A percentile compares a stretch with the other conserved stretches of the same genome.
Conservation (phyloP, 2,797 vertebrate species). For the Chaenodraco wilsoni region DNA sequence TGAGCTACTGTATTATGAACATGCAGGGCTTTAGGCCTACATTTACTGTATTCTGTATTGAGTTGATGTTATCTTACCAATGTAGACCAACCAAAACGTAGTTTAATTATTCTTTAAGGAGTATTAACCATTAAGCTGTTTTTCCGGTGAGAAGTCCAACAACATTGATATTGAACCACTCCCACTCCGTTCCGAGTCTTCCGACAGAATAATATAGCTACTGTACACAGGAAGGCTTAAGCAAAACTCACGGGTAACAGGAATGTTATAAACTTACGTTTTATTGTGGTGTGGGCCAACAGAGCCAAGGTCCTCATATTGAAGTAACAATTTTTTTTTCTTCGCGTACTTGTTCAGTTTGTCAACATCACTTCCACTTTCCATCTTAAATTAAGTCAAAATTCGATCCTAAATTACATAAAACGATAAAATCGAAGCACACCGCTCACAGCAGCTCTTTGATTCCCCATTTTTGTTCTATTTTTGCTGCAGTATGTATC, state of each 20-base stretch:
- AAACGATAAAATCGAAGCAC: accelerated
- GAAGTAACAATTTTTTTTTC: accelerated
- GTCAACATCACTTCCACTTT: slow-evolving; percentile 33
- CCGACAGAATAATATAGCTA: neutral
- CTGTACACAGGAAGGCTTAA: neutral
- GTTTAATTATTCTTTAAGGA: too few species aligned
- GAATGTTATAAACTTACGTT: slow-evolving; percentile 56
- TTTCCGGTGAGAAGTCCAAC: too few species aligned
- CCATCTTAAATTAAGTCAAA: slow-evolving; percentile 45
- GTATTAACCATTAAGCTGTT: too few species aligned
- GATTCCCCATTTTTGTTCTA: too few species aligned
- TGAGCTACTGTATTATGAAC: too few species aligned
- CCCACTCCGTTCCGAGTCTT: neutral
- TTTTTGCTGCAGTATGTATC: too few species aligned
- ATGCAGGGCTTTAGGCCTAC: too few species aligned
- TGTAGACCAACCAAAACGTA: too few species aligned
- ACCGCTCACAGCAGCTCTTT: neutral
- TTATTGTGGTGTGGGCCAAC: slow-evolving; percentile 60
- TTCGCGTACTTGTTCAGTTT: slow-evolving; percentile 51
- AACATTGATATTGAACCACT: too few species aligned
- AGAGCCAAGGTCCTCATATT: slow-evolving; percentile 24
- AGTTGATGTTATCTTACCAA: too few species aligned
- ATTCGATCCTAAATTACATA: neutral
- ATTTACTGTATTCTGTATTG: too few species aligned
- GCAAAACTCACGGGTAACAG: neutral